Conservation (phyloP, 2,797 vertebrate species). For the Dromococcyx pavoninus region DNA sequence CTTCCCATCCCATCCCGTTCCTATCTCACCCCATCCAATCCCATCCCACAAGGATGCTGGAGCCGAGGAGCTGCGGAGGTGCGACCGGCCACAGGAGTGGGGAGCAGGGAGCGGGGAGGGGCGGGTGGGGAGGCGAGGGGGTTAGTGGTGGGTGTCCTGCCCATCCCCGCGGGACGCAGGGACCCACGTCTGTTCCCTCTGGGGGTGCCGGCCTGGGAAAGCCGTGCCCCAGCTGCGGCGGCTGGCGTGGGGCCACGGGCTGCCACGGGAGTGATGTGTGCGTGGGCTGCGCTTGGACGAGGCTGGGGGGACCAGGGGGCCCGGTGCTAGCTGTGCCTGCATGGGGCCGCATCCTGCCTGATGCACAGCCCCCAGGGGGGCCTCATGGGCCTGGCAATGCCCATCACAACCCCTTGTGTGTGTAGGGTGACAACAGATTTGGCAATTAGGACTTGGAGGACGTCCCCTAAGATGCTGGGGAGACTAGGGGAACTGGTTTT, state of each 20-base stretch:
- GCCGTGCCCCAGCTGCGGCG: conserved; percentile 7
- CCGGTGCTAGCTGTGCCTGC: neutral
- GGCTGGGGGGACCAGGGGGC: neutral
- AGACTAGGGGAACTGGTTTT: neutral
- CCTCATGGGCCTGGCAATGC: neutral
- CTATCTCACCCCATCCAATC: too few relatives aligned
- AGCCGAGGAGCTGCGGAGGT: too few relatives aligned
- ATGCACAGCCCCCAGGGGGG: neutral
- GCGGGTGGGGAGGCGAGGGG: too few relatives aligned
- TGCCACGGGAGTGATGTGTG: neutral
- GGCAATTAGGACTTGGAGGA: rapidly evolving
- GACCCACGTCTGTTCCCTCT: neutral
- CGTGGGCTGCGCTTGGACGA: neutral
- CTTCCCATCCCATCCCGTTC: too few relatives aligned
- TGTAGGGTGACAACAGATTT: neutral
- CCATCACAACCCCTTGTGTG: neutral
- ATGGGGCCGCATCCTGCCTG: neutral
- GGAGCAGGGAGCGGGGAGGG: too few relatives aligned
- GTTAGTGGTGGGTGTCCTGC: too few relatives aligned
- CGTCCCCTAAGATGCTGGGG: neutral
- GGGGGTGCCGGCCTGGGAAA: conserved; percentile 37
- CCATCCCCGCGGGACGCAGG: neutral
- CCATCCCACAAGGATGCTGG: too few relatives aligned
- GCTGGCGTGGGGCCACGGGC: conserved; percentile 7
- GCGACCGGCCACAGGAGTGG: too few relatives aligned